Evolutionary conservation across 2,888 invertebrate genomes (phyloP).

Genomic region (Morinoia aosen): DNA sequence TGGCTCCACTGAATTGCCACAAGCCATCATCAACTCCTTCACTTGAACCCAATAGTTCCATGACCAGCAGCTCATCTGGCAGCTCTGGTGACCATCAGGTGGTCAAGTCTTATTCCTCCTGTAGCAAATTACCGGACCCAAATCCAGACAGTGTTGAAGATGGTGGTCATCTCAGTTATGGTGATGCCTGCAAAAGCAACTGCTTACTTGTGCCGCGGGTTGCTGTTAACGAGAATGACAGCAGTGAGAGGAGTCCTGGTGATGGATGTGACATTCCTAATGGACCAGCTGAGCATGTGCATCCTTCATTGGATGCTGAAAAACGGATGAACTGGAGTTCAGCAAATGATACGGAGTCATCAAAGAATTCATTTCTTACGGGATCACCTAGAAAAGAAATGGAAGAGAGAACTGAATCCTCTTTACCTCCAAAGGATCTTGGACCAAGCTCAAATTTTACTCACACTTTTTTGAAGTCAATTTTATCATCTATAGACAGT

Average conservation of each 20-base stretch:
- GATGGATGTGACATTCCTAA: slow-evolving; percentile 38
- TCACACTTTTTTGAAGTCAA: slow-evolving; percentile 77
- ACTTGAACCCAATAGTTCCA: neutral
- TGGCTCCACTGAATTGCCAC: slow-evolving; percentile 45
- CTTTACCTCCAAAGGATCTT: slow-evolving; percentile 61
- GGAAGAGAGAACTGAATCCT: neutral
- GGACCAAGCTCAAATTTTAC: slow-evolving; percentile 74
- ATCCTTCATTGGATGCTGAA: neutral
- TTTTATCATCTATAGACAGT: slow-evolving; percentile 76
- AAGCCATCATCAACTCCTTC: neutral
- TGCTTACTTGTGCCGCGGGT: neutral
- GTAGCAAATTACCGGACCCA: neutral
- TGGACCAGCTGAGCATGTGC: neutral
- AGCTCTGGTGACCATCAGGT: neutral
- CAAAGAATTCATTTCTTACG: neutral
- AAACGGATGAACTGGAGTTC: neutral
- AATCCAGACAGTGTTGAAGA: neutral
- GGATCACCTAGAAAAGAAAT: neutral
- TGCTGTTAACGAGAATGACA: neutral
- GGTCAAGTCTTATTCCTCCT: neutral
- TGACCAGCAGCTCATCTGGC: neutral
- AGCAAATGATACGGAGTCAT: neutral
- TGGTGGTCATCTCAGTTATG: neutral
- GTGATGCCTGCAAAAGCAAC: neutral
- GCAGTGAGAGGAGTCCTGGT: slow-evolving; percentile 38